These are phyloP conservation scores for Pampusana beccarii DNA, from an alignment of 2,113 vertebrate genomes.

Conservation along the genomic window DNA sequence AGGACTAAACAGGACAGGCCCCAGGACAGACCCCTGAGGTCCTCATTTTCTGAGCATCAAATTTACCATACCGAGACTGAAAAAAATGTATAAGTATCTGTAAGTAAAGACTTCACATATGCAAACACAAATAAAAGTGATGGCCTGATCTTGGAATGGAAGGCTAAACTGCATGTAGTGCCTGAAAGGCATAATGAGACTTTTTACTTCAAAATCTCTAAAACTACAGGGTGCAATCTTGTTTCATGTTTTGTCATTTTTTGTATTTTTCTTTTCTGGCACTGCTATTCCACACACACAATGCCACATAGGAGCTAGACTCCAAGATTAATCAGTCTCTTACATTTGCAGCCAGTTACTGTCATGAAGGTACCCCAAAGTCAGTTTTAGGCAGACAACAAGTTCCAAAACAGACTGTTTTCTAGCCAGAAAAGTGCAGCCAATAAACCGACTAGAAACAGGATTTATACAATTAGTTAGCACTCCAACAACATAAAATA, in stretches of 20 bases:
- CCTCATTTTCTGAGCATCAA: neutral
- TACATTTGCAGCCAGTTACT: neutral
- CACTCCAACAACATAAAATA: too few species aligned
- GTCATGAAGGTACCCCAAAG: too few species aligned
- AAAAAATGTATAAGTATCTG: neutral
- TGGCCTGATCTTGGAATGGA: neutral
- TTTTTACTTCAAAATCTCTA: neutral
- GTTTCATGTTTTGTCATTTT: neutral
- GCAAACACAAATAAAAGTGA: neutral
- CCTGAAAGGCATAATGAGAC: neutral
- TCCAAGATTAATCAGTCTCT: neutral
- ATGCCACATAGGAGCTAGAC: accelerated
- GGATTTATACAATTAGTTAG: too few species aligned
- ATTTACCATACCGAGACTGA: neutral
- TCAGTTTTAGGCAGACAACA: too few species aligned
- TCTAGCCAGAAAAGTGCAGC: too few species aligned
- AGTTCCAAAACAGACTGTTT: too few species aligned
- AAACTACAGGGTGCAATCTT: neutral
- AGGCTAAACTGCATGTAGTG: neutral
- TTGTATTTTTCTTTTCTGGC: neutral
- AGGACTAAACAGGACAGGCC: neutral
- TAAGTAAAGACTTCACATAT: neutral
- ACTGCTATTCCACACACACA: neutral
- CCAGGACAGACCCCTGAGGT: accelerated
- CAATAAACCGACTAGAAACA: too few species aligned